Conservation (phyloP, 1,140 invertebrate genomes). For the Ceratoteleas bidentatus region DNA sequence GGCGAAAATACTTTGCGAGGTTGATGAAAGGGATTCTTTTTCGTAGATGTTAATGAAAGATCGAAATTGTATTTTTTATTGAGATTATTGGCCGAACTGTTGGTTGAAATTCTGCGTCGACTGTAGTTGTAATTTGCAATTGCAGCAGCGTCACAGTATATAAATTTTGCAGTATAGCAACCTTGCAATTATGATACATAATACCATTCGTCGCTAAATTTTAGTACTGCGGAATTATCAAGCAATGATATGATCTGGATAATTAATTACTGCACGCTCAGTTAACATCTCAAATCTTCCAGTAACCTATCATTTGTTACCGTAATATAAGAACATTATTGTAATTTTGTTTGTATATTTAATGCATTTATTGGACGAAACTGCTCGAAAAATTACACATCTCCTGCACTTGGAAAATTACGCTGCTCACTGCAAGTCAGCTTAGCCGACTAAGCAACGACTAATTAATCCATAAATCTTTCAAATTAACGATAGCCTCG, state of each 20-base stretch:
- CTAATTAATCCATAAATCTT: slow-evolving; percentile 35
- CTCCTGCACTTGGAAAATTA: slow-evolving; percentile 14
- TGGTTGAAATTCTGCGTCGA: no score
- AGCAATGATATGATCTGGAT: background rate
- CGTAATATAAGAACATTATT: background rate
- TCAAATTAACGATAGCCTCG: slow-evolving; percentile 15
- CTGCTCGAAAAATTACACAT: slow-evolving; percentile 1
- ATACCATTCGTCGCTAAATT: background rate
- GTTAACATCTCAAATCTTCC: slow-evolving; percentile 7
- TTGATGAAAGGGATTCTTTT: no score
- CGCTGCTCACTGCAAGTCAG: slow-evolving; percentile 2
- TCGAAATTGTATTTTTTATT: no score
- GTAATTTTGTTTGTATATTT: slow-evolving; percentile 17
- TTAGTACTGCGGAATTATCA: background rate
- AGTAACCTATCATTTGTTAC: slow-evolving; percentile 16
- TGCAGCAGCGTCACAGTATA: background rate
- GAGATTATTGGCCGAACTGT: no score
- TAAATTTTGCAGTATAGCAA: slow-evolving; percentile 5
- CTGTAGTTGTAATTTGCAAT: background rate
- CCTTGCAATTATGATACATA: background rate
- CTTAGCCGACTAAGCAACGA: slow-evolving; percentile 1
- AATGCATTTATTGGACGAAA: slow-evolving; percentile 20
- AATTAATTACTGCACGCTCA: slow-evolving; percentile 7
- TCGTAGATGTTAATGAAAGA: no score
- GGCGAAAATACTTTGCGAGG: no score